phyloP scores from a whole-genome alignment of 2,797 vertebrate genomes.

The Hypotaenidia okinawae region DNA sequence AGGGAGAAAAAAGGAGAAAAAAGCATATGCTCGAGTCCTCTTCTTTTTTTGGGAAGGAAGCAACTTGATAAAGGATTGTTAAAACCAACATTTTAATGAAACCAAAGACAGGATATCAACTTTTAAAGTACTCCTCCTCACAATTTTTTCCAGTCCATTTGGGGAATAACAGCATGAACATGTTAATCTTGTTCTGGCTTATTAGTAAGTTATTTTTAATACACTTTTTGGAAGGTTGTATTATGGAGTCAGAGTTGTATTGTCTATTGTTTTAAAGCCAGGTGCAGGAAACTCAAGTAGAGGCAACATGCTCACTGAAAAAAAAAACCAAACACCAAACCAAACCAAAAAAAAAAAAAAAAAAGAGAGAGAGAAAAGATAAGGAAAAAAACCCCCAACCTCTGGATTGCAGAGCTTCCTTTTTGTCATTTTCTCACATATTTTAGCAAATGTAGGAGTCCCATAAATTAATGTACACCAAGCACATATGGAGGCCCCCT shows the following conservation, averaged over 20 bases:
- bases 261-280: slow-evolving; percentile 74
- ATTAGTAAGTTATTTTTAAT: slow-evolving; percentile 64
- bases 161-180: slow-evolving; percentile 35
- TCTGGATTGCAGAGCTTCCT: not conserved
- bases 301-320: slow-evolving; percentile 43
- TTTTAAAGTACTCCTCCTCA: not conserved
- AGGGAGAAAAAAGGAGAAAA: not conserved
- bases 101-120: not conserved
- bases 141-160: not conserved
- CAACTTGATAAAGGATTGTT: not conserved
- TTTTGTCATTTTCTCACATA: not conserved
- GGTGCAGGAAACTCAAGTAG: slow-evolving; percentile 70
- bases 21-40: not conserved
- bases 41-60: not conserved
- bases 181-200: slow-evolving; percentile 41
- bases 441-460: not conserved
- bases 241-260: slow-evolving; percentile 38
- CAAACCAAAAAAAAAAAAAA: not conserved
- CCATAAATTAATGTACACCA: not conserved
- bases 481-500: not conserved
- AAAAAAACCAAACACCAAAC: not conserved
- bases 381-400: too few relatives aligned
- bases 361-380: too few relatives aligned
- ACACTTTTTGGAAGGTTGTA: slow-evolving; percentile 45
- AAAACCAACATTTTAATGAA: not conserved